A percentile compares a stretch with the other conserved stretches of the same genome.
Conservation (phyloP, 2,797 vertebrate species). For the Rhynchotus rufescens region DNA sequence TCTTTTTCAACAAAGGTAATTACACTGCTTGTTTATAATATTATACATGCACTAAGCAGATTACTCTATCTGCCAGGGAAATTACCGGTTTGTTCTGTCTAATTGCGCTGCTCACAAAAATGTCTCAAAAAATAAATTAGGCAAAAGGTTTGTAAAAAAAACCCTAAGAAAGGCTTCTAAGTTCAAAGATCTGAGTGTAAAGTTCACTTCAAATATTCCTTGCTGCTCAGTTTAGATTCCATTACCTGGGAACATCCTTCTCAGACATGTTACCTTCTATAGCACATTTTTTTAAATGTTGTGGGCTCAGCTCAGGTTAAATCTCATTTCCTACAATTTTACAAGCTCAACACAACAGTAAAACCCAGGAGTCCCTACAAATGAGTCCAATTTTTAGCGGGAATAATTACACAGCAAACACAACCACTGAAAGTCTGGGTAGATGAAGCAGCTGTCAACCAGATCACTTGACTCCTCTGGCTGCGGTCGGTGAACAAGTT, state of each 20-base stretch:
- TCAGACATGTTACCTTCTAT: background rate
- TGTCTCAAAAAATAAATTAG: background rate
- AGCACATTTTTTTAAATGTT: background rate
- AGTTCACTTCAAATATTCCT: background rate
- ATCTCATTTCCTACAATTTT: background rate
- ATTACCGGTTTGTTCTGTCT: background rate
- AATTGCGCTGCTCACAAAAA: background rate
- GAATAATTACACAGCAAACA: background rate
- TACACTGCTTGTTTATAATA: background rate
- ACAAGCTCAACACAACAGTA: background rate
- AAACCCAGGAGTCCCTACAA: background rate
- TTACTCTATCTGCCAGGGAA: background rate
- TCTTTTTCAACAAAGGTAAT: background rate
- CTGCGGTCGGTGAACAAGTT: background rate
- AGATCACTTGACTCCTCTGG: background rate
- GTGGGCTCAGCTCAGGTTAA: background rate
- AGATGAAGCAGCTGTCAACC: background rate
- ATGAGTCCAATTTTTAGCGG: background rate
- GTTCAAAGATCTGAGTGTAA: background rate
- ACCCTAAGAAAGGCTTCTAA: background rate
- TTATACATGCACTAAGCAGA: background rate
- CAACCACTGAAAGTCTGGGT: accelerated
- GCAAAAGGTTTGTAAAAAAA: background rate
- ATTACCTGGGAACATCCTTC: background rate
- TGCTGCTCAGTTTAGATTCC: background rate